Evolutionary conservation across 2,113 vertebrate genomes (phyloP), one percentile per base, ranked within the genome.

Genomic region (Microtus ochrogaster): DNA sequence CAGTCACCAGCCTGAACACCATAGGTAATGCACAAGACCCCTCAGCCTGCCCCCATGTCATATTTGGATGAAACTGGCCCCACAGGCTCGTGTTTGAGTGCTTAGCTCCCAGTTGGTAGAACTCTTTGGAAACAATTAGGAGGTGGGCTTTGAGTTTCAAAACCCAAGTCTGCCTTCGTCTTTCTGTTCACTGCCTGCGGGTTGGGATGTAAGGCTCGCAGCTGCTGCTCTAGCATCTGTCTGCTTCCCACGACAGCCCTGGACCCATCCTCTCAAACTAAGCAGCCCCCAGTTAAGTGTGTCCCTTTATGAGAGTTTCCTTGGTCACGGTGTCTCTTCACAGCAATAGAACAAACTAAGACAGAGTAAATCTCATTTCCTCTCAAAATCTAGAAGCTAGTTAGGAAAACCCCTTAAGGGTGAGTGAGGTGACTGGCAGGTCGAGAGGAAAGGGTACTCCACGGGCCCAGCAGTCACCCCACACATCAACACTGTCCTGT

Each of bases 321-420:
- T 63, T 28, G 6, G 36, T 39, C 70, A 41, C 16, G 55, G 13
- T 63, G n/a, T 63, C 81, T 63, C n/a, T 41, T 41, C 81, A 61
- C 22, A 63, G 55, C 81, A 63, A 61, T 7, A 61, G 81, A 63
- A 61, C 47, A 79, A 33, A 36, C n/a, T 30, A 24, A 89, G 77
- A 83, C 65, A 65, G 89, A 92, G 5, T 61, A 61, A 89, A 70
- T 86, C 47, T 77, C 41, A 89, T 93, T 89, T 96, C n/a, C 41
- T 93, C 65, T 73, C 61, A 24, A 89, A 76, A 44, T 72, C 61
- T 21, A 94, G 28, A 87, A 41, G 72, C 63, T 61, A 88, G 41
- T 28, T 49, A 89, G 26, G 28, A 95, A 94, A 86, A 52, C 63
- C 39, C 49, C 66, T 84, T 72, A 41, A 3, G 36, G 76, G 63